phyloP scores from a whole-genome alignment of 2,797 vertebrate genomes.

The Acrocephalus scirpaceus region DNA sequence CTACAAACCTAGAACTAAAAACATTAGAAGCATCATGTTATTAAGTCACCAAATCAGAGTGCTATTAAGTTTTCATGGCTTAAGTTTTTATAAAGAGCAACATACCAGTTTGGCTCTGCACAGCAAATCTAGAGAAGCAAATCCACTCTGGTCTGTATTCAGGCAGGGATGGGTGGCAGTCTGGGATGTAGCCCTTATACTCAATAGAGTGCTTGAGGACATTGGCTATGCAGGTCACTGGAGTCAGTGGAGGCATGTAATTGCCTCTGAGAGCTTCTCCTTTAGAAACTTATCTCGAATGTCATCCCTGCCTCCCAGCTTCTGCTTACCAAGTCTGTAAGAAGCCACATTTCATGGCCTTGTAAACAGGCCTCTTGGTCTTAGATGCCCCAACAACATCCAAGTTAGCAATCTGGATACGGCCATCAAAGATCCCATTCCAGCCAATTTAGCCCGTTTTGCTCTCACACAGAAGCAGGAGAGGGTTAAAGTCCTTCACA shows the following conservation, averaged over 20 bases:
- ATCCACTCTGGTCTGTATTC: background rate
- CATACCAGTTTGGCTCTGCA: background rate
- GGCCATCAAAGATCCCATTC: background rate
- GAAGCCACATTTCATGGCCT: background rate
- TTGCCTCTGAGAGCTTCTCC: constrained; percentile 13
- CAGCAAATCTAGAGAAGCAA: background rate
- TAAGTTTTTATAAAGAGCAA: background rate
- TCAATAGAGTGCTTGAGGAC: background rate
- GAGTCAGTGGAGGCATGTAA: background rate
- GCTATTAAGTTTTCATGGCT: background rate
- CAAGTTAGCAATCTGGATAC: background rate
- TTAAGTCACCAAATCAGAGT: background rate
- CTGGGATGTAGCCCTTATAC: background rate
- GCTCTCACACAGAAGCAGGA: background rate
- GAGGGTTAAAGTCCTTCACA: background rate
- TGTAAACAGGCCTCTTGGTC: background rate
- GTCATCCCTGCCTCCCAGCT: background rate
- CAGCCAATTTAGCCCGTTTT: background rate
- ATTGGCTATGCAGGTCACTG: background rate
- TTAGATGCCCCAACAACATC: background rate
- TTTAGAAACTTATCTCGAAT: background rate
- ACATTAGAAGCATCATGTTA: background rate
- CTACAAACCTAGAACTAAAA: background rate
- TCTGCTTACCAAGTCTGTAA: background rate
- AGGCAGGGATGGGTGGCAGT: background rate